Evolutionary conservation across 30 jellyfish, hydroid and myxozoan genomes (phyloP).

Genomic region (Mastigias papua): DNA sequence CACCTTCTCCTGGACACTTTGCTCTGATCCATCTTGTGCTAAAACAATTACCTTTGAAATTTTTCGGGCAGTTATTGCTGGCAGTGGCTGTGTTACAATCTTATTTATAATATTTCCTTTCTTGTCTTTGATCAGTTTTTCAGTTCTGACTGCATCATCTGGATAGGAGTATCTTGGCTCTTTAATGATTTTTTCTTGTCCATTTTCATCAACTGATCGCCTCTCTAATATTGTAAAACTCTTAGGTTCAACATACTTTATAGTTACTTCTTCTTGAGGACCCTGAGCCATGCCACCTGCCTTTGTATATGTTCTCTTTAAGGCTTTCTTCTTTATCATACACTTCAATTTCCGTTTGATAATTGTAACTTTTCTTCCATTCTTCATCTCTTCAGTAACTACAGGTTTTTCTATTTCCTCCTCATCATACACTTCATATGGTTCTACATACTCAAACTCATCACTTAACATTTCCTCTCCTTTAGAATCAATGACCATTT

Average conservation of each 20-base stretch:
- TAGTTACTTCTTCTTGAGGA: constrained; percentile 46
- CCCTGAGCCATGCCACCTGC: constrained; percentile 47
- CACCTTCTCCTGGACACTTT: constrained; percentile 81
- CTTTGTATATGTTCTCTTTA: constrained; percentile 1
- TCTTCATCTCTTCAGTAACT: constrained; percentile 22
- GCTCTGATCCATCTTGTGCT: constrained; percentile 78
- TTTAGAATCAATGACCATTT: constrained; percentile 55
- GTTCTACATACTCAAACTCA: constrained; percentile 78
- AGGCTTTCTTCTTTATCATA: constrained; percentile 5
- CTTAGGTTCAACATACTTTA: constrained; percentile 71
- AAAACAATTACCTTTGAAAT: constrained; percentile 60
- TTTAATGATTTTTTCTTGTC: constrained; percentile 56
- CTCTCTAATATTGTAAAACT: constrained; percentile 38
- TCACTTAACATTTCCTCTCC: constrained; percentile 54
- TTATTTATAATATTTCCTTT: constrained; percentile 65
- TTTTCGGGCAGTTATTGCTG: constrained; percentile 76
- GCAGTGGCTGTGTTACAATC: constrained; percentile 65
- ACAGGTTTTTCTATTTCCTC: constrained; percentile 53
- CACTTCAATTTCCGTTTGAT: constrained; percentile 11
- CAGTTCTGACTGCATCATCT: constrained; percentile 61
- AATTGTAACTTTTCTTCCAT: constrained; percentile 1
- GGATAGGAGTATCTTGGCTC: constrained; percentile 82
- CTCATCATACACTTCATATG: constrained; percentile 62
- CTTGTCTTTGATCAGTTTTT: constrained; percentile 72
- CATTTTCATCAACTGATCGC: constrained; percentile 38